Evolutionary conservation across 2,113 vertebrate genomes (phyloP), one percentile per base, ranked within the genome.

Genomic region (Pavo muticus): DNA sequence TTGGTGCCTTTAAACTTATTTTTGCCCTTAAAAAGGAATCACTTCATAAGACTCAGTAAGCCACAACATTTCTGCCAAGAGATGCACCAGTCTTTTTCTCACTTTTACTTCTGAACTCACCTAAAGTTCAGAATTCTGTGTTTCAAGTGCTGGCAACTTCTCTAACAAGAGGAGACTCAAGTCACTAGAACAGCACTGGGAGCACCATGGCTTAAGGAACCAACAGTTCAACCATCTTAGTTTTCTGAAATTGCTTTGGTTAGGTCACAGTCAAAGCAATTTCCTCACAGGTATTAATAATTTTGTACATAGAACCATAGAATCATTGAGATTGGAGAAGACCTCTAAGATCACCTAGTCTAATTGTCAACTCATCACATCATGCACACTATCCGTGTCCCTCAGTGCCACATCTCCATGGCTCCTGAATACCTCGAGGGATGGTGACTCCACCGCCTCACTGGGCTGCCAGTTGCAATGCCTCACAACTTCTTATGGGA

Each of bases 1-100:
- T 91, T 69, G 4, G 4, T 57, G 54, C 1, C 3, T 0, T 21
- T 57, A 13, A 1, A 30, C 3, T 14, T 1, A 74, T n/a, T 72
- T 93, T 94, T 65, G 29, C 30, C 48, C 23, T 79, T 78, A 52
- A 44, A 64, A 72, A 4, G 14, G 6, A 64, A 30, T 60, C 9
- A 40, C 11, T 63, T 6, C 11, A 32, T 84, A 64, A 72, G 74
- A 67, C 18, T 18, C 8, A 71, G 4, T 9, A 16, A 67, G 8
- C 5, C 7, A 25, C 16, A 52, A 30, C 3, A 25, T 16, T 70
- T 79, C 64, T 84, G 7, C 15, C 15, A 63, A 63, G 8, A 68
- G 5, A 7, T 5, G 15, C 6, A 64, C 8, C 5, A 18, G 7
- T 63, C 6, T 13, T 71, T 68, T 60, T 8, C 3, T 11, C 9